Percentiles rank a stretch among this genome's conserved stretches.
phyloP scores from a whole-genome alignment of 2,888 invertebrate genomes.

The Drosophila subsilvestris region DNA sequence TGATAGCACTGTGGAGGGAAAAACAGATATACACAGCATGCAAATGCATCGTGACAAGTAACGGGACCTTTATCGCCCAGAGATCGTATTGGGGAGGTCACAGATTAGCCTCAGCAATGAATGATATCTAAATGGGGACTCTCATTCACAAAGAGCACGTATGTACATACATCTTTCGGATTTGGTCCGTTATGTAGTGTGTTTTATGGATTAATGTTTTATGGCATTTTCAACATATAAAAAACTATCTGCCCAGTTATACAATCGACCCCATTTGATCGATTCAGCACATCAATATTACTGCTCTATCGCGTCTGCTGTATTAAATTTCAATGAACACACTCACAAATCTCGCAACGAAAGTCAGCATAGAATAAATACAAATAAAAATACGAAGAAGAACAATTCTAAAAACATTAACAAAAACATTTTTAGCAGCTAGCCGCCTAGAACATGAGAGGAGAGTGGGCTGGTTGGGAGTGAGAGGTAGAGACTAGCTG shows the following conservation, averaged over 20 bases:
- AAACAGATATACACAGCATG: constrained; percentile 30
- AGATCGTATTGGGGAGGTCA: too few relatives aligned
- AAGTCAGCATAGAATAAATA: constrained; percentile 22
- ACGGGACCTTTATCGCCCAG: not conserved
- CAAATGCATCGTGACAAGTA: constrained; percentile 28
- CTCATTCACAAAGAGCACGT: not conserved
- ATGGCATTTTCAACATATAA: too few relatives aligned
- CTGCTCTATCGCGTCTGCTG: constrained; percentile 29
- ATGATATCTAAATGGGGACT: constrained; percentile 28
- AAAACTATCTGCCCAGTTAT: not conserved
- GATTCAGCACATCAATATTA: constrained; percentile 32
- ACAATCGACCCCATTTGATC: not conserved
- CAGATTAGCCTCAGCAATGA: constrained; percentile 5
- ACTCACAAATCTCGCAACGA: constrained; percentile 50
- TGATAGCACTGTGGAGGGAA: not conserved
- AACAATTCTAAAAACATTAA: constrained; percentile 57
- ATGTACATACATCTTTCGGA: too few relatives aligned
- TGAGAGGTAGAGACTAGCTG: constrained; percentile 10
- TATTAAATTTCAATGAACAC: constrained; percentile 69
- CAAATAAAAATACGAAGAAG: constrained; percentile 42
- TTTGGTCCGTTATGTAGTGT: too few relatives aligned
- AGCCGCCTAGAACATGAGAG: constrained; percentile 1
- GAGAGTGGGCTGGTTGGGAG: constrained; percentile 4
- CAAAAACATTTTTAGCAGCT: constrained; percentile 52
- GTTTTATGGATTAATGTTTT: too few relatives aligned